A percentile compares a stretch with the other conserved stretches of the same genome.
Evolutionary conservation across 2,113 vertebrate species (phyloP).

Genomic region (Arizona elegans): DNA sequence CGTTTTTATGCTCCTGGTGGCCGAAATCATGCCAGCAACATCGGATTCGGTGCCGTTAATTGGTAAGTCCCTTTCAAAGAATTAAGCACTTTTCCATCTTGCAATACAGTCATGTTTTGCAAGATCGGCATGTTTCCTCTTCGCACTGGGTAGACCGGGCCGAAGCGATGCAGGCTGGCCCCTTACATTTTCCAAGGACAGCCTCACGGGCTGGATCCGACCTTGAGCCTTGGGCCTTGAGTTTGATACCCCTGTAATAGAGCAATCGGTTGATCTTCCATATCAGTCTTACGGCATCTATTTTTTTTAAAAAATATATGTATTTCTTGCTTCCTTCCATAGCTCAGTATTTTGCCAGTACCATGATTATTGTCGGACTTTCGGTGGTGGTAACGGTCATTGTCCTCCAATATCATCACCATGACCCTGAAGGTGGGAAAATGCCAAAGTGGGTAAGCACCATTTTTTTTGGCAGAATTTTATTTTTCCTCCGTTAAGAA

Average conservation of each 20-base stretch:
- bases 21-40: slow-evolving; percentile 94
- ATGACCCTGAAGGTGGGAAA: slow-evolving; percentile 88
- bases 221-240: no score
- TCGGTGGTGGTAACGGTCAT: slow-evolving; percentile 92
- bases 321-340: slow-evolving; percentile 45
- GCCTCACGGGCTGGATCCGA: no score
- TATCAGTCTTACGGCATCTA: neutral
- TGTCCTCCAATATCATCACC: slow-evolving; percentile 92
- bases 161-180: no score
- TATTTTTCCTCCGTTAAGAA: neutral
- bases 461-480: slow-evolving; percentile 20
- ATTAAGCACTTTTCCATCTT: neutral
- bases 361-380: slow-evolving; percentile 94
- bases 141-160: no score
- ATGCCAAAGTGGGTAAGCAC: slow-evolving; percentile 95
- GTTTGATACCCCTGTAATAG: no score
- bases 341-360: slow-evolving; percentile 97
- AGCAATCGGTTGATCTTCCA: neutral
- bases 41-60: slow-evolving; percentile 95
- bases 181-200: no score
- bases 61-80: slow-evolving; percentile 70
- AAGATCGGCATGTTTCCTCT: no score
- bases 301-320: neutral
- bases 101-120: neutral
- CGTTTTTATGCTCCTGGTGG: slow-evolving; percentile 94